phyloP scores from a whole-genome alignment of 2,113 vertebrate species.

The Isurus oxyrinchus region DNA sequence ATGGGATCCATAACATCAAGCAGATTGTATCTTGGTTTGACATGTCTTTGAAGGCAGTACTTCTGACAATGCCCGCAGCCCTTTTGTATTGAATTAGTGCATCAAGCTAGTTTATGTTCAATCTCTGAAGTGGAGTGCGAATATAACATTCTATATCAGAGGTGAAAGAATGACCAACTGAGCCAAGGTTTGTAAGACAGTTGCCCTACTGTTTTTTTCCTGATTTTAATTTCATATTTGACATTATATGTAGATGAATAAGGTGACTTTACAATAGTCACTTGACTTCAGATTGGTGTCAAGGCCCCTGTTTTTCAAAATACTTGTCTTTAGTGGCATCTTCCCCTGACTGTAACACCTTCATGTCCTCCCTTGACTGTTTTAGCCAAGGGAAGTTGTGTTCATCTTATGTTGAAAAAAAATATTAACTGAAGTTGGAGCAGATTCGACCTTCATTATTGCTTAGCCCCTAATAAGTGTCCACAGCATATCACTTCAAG shows the following conservation, averaged over 20 bases:
- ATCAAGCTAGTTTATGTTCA: not conserved
- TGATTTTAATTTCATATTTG: not conserved
- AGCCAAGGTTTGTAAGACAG: not conserved
- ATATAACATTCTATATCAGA: not conserved
- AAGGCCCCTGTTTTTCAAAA: not conserved
- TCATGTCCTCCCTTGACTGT: not conserved
- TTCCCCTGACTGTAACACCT: not conserved
- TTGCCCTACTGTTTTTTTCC: not conserved
- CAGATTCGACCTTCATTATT: not conserved
- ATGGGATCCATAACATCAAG: not conserved
- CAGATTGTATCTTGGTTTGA: not conserved
- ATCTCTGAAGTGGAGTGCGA: not conserved
- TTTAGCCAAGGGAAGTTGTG: not conserved
- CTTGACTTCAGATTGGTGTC: not conserved
- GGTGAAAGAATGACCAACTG: not conserved
- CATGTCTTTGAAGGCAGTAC: not conserved
- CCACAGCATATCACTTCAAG: not conserved
- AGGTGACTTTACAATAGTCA: not conserved
- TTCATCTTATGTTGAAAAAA: not conserved
- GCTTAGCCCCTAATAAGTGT: not conserved
- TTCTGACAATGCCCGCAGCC: not conserved
- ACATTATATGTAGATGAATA: not conserved
- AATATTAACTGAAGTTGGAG: not conserved
- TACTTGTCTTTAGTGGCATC: not conserved
- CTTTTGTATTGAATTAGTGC: not conserved